Conservation (phyloP, 2,113 vertebrate genomes). For the Vidua macroura region DNA sequence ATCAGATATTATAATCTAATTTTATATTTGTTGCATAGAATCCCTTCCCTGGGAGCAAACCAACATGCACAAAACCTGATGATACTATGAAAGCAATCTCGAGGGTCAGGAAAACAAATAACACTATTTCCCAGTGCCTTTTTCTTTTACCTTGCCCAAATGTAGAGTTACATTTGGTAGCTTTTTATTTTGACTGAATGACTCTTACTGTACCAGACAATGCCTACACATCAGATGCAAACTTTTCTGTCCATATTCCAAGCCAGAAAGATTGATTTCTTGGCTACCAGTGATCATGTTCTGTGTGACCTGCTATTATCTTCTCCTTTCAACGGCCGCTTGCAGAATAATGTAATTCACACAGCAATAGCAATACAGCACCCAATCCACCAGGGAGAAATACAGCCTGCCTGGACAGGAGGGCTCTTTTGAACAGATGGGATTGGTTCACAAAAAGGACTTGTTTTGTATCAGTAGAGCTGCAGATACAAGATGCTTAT, state of each 20-base stretch:
- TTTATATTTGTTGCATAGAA: background rate
- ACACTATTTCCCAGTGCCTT: background rate
- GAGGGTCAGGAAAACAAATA: background rate
- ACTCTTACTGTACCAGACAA: background rate
- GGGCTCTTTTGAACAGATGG: background rate
- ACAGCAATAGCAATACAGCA: background rate
- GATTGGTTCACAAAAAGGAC: background rate
- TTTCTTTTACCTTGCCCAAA: background rate
- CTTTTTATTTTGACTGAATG: background rate
- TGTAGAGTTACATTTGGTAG: background rate
- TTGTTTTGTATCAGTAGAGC: background rate
- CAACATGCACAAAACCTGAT: background rate
- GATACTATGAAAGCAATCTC: background rate
- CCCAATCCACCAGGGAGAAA: background rate
- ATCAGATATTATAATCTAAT: background rate
- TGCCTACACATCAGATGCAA: background rate
- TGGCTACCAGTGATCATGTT: background rate
- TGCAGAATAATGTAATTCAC: background rate
- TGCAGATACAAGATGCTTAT: background rate
- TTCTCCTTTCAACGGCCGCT: background rate
- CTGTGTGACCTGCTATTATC: background rate
- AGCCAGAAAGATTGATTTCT: background rate
- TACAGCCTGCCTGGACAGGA: background rate
- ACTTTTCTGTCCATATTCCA: background rate
- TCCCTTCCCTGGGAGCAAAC: background rate